Evolutionary conservation across 2,888 invertebrate species (phyloP).

Genomic region (Scrobipalpa atriplicella): DNA sequence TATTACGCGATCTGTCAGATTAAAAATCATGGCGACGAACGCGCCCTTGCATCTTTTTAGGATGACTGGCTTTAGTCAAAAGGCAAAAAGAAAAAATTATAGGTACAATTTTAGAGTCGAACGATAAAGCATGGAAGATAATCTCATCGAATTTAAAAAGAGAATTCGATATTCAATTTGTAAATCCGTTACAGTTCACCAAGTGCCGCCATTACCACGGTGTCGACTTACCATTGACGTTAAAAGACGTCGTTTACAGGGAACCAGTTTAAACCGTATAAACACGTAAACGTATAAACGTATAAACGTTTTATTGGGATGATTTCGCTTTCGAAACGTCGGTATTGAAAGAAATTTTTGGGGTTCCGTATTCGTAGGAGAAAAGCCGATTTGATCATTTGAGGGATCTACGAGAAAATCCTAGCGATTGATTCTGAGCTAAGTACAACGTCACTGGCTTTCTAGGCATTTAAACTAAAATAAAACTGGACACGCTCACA

Average conservation of each 20-base stretch:
- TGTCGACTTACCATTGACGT: conserved; percentile 5
- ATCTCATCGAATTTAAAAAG: neutral
- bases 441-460: too few species aligned
- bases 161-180: conserved; percentile 15
- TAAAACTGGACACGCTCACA: too few species aligned
- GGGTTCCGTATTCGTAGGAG: neutral
- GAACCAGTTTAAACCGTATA: conserved; percentile 5
- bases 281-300: too few species aligned
- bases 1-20: too few species aligned
- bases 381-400: too few species aligned
- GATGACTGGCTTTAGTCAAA: too few species aligned
- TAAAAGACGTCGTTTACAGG: conserved; percentile 1
- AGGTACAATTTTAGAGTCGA: neutral
- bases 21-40: too few species aligned
- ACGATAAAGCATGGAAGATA: neutral
- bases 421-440: too few species aligned
- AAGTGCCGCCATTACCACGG: conserved; percentile 1
- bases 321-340: conserved; percentile 20
- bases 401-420: too few species aligned
- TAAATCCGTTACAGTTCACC: conserved; percentile 13
- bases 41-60: too few species aligned
- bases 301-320: conserved; percentile 9
- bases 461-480: too few species aligned
- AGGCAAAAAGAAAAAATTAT: too few species aligned
- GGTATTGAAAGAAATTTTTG: conserved; percentile 4